A percentile compares a stretch with the other conserved stretches of the same genome.
Evolutionary conservation across 2,888 invertebrate genomes (phyloP).

Genomic region (Charanyca ferruginea): DNA sequence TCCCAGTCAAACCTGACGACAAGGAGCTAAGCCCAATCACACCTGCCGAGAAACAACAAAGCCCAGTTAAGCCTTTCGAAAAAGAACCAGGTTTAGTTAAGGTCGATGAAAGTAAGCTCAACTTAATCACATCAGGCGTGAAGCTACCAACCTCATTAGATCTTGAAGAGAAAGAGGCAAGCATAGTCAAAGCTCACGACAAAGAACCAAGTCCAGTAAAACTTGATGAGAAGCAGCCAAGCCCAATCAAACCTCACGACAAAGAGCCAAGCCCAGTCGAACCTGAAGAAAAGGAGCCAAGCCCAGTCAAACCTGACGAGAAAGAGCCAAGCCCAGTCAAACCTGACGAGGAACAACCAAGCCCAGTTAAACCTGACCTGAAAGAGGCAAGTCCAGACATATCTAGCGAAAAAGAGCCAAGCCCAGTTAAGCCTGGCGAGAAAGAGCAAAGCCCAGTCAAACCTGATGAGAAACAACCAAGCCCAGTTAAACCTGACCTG

Average conservation of each 20-base stretch:
- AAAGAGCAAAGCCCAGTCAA: conserved; percentile 13
- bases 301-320: conserved; percentile 11
- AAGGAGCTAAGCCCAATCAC: conserved; percentile 15
- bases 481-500: not conserved
- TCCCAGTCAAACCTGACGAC: not conserved
- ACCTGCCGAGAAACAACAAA: conserved; percentile 19
- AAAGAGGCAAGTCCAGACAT: conserved; percentile 10
- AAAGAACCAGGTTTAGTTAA: conserved; percentile 7
- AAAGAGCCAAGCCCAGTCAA: conserved; percentile 11
- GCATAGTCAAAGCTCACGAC: conserved; percentile 25
- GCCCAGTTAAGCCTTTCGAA: not conserved
- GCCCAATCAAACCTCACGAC: not conserved
- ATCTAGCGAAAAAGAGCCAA: too few species aligned
- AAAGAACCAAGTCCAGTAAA: conserved; percentile 28
- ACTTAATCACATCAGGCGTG: not conserved
- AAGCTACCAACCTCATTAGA: conserved; percentile 17
- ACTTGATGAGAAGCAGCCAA: conserved; percentile 19
- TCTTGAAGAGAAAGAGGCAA: not conserved
- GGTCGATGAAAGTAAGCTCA: conserved; percentile 7
- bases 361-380: not conserved
- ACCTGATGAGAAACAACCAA: conserved; percentile 2
- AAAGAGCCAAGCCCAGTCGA: too few species aligned
- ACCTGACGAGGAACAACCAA: conserved; percentile 5
- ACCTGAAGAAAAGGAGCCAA: conserved; percentile 16
- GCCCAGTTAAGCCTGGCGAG: not conserved